Evolutionary conservation across 1,140 invertebrate genomes (phyloP).

Genomic region (Solen grandis): DNA sequence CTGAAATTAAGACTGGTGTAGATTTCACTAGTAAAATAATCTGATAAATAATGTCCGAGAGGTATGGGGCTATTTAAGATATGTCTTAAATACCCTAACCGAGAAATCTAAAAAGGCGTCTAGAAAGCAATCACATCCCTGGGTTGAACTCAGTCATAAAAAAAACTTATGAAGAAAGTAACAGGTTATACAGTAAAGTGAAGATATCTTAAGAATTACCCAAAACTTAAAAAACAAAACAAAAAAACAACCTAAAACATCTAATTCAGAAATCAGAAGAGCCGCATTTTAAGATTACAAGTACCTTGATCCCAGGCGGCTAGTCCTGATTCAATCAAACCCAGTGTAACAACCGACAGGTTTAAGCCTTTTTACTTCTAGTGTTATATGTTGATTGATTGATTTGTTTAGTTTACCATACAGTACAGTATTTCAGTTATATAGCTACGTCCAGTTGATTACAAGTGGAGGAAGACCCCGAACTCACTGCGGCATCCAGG

Average conservation of each 20-base stretch:
- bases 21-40: conserved; percentile 8
- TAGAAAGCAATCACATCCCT: conserved; percentile 11
- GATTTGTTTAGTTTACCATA: no score
- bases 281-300: conserved; percentile 6
- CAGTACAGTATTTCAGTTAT: no score
- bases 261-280: background rate
- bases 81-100: background rate
- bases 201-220: background rate
- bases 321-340: no score
- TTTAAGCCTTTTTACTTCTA: no score
- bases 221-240: conserved; percentile 32
- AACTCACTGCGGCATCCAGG: no score
- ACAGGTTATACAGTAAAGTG: conserved; percentile 14
- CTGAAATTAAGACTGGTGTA: background rate
- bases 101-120: background rate
- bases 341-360: no score
- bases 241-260: conserved; percentile 1
- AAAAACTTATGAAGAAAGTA: no score
- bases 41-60: conserved; percentile 1
- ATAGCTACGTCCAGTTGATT: no score
- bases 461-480: no score
- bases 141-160: conserved; percentile 13
- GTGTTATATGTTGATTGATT: no score
- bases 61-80: background rate
- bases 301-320: no score